Evolutionary conservation across 1,140 invertebrate species (phyloP), one percentile per base, ranked within the genome.

Genomic region (Platorchestia sp.): DNA sequence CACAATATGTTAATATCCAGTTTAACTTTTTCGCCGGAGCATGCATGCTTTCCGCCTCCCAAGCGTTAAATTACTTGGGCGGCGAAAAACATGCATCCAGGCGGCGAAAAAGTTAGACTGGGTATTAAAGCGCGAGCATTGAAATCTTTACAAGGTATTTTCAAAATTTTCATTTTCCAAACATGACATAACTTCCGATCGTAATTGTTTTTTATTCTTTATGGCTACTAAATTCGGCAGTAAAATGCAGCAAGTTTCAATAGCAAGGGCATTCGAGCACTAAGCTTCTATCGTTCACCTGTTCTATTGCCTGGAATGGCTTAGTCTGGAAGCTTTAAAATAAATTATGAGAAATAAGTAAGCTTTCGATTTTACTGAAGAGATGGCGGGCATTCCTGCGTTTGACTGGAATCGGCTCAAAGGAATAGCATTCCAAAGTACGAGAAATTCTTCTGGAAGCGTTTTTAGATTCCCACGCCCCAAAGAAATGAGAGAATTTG

Each of bases 361-460:
- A 89, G 87, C 87, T 36, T 89, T 75, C 59, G 87, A 89, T 89
- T 89, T 44, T 41, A 89, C 41, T 89, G 87, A 44, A 89, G 87
- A 42, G n/a, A 89, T 89, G 87, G 87, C n/a, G 87, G 43, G 43
- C 87, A 89, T 89, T 89, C 45, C 36, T 93, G 91, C 91, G 91
- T 93, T 93, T 93, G 91, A 47, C 91, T 47, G 91, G 43, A 45
- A 47, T 44, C 43, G 45, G 45, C 43, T 93, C 91, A 93, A 45
- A 93, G 91, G 91, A 45, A 93, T 93, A 45, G 91, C 91, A 45
- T 47, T 93, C 43, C 91, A 36, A 47, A 45, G 43, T 40, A 45
- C 7, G 91, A 93, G 91, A 47, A 93, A 45, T 93, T 93, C 91
- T 93, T 93, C 91, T 47, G 45, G n/a, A 93, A 44, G 45, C 45